Evolutionary conservation across 1,140 invertebrate genomes (phyloP).

Genomic region (Hesperophylax magnus): DNA sequence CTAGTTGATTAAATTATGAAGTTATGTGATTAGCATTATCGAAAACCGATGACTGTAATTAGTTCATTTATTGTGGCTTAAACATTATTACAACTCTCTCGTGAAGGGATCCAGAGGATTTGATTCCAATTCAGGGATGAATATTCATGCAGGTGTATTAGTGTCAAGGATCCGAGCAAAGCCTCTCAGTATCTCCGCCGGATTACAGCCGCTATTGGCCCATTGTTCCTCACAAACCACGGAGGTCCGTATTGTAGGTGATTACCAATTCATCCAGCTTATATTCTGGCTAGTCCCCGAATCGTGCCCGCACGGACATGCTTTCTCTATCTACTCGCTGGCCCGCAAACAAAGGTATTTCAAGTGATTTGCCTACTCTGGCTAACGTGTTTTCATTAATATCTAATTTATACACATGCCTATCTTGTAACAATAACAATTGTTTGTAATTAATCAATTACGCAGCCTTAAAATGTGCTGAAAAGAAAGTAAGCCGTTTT

Average conservation of each 20-base stretch:
- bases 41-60: too few species aligned
- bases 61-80: too few species aligned
- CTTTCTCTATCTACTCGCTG: too few species aligned
- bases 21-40: too few species aligned
- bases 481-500: too few species aligned
- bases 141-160: constrained; percentile 47
- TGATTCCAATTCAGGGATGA: constrained; percentile 13
- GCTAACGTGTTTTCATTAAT: too few species aligned
- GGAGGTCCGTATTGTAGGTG: constrained; percentile 39
- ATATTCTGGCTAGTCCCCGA: constrained; percentile 46
- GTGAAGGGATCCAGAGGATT: constrained; percentile 22
- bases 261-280: constrained; percentile 55
- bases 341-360: neutral
- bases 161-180: constrained; percentile 30
- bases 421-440: too few species aligned
- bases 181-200: neutral
- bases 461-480: too few species aligned
- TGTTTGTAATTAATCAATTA: too few species aligned
- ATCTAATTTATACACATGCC: too few species aligned
- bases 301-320: constrained; percentile 9
- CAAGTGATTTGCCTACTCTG: neutral
- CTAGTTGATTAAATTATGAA: too few species aligned
- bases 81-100: too few species aligned
- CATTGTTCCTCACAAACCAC: constrained; percentile 20
- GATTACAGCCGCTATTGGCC: constrained; percentile 19